These are phyloP conservation scores for Epistrophe grossulariae DNA, from an alignment of 2,888 invertebrate genomes.

Conservation along the genomic window DNA sequence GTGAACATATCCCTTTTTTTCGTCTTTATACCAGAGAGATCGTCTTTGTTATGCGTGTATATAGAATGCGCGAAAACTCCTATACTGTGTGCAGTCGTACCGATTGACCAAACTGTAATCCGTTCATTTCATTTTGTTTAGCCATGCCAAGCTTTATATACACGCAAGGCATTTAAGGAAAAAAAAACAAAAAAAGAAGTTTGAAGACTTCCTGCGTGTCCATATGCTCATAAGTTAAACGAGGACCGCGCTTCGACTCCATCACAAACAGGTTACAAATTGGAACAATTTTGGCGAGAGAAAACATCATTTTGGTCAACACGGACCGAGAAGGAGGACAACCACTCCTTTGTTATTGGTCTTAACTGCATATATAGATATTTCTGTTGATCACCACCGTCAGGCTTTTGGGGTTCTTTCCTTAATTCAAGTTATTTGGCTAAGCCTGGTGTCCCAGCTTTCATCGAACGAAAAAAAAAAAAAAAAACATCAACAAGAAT, in stretches of 20 bases:
- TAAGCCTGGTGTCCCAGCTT: constrained; percentile 47
- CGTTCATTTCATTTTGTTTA: constrained; percentile 39
- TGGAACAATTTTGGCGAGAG: constrained; percentile 52
- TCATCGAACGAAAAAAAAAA: constrained; percentile 23
- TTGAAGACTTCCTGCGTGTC: constrained; percentile 41
- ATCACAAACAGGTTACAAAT: constrained; percentile 60
- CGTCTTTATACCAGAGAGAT: constrained; percentile 13
- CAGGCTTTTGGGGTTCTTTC: constrained; percentile 16
- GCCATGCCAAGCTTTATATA: not conserved
- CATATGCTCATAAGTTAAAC: not conserved
- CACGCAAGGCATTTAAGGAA: not conserved
- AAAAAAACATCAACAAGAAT: not conserved
- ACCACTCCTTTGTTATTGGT: constrained; percentile 30
- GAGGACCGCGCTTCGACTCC: not conserved
- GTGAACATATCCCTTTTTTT: constrained; percentile 16
- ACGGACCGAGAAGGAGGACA: constrained; percentile 37
- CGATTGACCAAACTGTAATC: constrained; percentile 50
- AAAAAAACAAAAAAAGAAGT: constrained; percentile 1
- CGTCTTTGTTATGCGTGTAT: constrained; percentile 34
- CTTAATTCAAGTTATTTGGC: constrained; percentile 31
- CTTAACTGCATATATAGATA: not conserved
- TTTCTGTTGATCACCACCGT: not conserved
- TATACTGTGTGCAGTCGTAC: constrained; percentile 28
- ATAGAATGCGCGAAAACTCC: constrained; percentile 35
- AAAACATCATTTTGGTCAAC: constrained; percentile 50